phyloP scores from a whole-genome alignment of 2,888 invertebrate genomes.

The Meiosimyza decipiens region DNA sequence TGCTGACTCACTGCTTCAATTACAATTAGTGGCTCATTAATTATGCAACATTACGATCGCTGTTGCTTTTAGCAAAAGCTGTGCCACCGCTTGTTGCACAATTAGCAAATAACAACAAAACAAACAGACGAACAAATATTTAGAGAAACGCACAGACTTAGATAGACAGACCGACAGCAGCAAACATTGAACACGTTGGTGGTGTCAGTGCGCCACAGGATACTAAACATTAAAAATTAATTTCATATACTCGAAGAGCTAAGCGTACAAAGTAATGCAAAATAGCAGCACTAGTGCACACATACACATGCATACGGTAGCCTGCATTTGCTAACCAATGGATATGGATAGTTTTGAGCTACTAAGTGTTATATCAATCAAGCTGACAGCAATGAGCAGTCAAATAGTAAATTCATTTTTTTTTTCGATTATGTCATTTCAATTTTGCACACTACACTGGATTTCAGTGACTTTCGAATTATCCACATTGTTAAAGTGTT shows the following conservation, averaged over 20 bases:
- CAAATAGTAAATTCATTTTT: too few species aligned
- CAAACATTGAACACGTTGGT: slow-evolving; percentile 1
- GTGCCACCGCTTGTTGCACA: background rate
- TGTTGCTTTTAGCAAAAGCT: slow-evolving; percentile 17
- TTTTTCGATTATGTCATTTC: too few species aligned
- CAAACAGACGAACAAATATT: background rate
- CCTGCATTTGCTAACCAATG: too few species aligned
- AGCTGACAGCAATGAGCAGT: too few species aligned
- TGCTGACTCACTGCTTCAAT: slow-evolving; percentile 26
- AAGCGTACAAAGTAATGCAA: background rate
- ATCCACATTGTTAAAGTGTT: too few species aligned
- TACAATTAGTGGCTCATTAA: slow-evolving; percentile 43
- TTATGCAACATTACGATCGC: slow-evolving; percentile 40
- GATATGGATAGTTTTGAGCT: too few species aligned
- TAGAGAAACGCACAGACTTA: background rate
- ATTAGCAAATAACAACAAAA: background rate
- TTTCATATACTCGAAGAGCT: background rate
- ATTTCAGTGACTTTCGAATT: too few species aligned
- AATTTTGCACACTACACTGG: too few species aligned
- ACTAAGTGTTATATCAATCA: too few species aligned
- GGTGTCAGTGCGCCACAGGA: slow-evolving; percentile 10
- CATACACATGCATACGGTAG: too few species aligned
- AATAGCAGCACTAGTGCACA: background rate
- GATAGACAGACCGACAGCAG: background rate
- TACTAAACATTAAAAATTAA: background rate